Conservation (phyloP, 2,797 vertebrate genomes). For the Pogonophryne albipinna region DNA sequence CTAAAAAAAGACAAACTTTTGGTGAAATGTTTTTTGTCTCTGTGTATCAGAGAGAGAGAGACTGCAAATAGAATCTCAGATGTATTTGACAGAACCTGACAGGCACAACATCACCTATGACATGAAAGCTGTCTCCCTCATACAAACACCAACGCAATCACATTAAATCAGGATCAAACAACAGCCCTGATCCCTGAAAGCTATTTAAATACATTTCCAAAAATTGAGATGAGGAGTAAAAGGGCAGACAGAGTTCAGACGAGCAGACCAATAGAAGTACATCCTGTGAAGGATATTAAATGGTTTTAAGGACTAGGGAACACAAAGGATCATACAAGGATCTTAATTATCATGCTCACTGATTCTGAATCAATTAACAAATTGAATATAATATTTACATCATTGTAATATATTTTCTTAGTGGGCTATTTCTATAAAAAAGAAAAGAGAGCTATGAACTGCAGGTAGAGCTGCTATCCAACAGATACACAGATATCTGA, state of each 20-base stretch:
- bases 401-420: background rate
- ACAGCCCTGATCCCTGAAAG: constrained; percentile 45
- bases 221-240: constrained; percentile 24
- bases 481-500: background rate
- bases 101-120: constrained; percentile 56
- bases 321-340: background rate
- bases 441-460: background rate
- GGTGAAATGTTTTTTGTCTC: constrained; percentile 24
- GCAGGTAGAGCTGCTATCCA: background rate
- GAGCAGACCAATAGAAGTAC: constrained; percentile 7
- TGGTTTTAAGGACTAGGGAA: background rate
- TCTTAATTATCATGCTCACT: background rate
- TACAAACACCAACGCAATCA: constrained; percentile 42
- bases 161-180: constrained; percentile 65
- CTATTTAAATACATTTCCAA: constrained; percentile 43
- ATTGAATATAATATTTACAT: background rate
- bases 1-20: constrained; percentile 13
- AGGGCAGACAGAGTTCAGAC: constrained; percentile 20
- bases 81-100: constrained; percentile 49
- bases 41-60: background rate
- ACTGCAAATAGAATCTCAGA: constrained; percentile 41
- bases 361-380: background rate
- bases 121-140: constrained; percentile 34
- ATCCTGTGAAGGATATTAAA: background rate
- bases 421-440: background rate